A percentile compares a stretch with the other conserved stretches of the same genome.
These are phyloP conservation scores for Sacculina carcini DNA, from an alignment of 2,888 invertebrate species.

Conservation along the genomic window DNA sequence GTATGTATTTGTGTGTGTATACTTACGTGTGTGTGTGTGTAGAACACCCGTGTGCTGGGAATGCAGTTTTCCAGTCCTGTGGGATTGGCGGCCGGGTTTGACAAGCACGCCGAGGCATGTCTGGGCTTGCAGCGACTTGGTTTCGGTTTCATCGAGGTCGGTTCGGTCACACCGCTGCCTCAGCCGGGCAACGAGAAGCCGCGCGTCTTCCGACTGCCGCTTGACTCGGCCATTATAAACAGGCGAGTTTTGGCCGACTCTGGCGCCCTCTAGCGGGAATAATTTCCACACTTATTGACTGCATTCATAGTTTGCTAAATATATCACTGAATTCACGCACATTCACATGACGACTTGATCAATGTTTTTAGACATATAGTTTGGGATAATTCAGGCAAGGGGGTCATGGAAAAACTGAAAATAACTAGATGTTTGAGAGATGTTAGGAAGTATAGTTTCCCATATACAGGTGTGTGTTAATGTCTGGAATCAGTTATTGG, in stretches of 20 bases:
- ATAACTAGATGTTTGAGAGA: too few species aligned
- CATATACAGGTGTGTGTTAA: too few species aligned
- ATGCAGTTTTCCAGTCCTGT: conserved; percentile 57
- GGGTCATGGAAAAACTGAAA: too few species aligned
- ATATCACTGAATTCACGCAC: background rate
- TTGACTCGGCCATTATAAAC: conserved; percentile 74
- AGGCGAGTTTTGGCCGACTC: conserved; percentile 26
- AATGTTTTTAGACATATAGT: too few species aligned
- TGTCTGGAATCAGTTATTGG: too few species aligned
- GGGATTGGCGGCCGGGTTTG: conserved; percentile 96
- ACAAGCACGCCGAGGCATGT: conserved; percentile 83
- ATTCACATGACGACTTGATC: background rate
- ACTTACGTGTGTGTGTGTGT: background rate
- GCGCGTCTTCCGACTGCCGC: conserved; percentile 57
- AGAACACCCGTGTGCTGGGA: conserved; percentile 31
- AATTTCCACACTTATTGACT: too few species aligned
- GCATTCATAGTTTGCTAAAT: background rate
- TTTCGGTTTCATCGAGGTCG: conserved; percentile 87
- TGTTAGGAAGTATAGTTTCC: too few species aligned
- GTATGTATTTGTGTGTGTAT: too few species aligned
- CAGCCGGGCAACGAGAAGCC: conserved; percentile 82
- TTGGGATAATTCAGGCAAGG: too few species aligned
- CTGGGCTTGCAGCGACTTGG: conserved; percentile 46
- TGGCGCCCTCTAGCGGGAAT: background rate
- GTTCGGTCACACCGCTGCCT: conserved; percentile 76